A percentile compares a stretch with the other conserved stretches of the same genome.
These are phyloP conservation scores for Dicycla oo DNA, from an alignment of 2,888 invertebrate genomes.

Conservation along the genomic window DNA sequence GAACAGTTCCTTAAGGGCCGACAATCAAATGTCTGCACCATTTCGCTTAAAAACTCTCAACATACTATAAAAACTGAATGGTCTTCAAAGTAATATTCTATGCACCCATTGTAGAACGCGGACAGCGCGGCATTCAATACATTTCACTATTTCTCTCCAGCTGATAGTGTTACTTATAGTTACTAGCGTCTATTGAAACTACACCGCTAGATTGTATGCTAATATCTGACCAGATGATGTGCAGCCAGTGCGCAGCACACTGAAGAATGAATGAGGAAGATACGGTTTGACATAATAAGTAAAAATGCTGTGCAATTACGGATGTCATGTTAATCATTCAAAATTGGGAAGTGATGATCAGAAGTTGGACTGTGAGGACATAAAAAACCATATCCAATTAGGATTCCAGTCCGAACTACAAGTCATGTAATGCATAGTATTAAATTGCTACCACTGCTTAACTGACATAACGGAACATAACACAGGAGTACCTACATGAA, in stretches of 20 bases:
- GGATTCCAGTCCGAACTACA: neutral
- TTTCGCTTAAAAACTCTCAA: neutral
- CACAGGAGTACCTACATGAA: too few species aligned
- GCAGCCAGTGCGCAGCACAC: neutral
- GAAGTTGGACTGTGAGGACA: neutral
- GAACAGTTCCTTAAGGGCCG: neutral
- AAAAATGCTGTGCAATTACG: neutral
- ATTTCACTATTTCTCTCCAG: slow-evolving; percentile 66
- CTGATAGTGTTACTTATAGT: slow-evolving; percentile 56
- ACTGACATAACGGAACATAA: neutral
- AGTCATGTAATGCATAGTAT: neutral
- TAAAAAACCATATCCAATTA: neutral
- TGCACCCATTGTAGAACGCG: slow-evolving; percentile 48
- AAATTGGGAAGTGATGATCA: too few species aligned
- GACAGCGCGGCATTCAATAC: slow-evolving; percentile 61
- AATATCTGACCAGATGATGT: slow-evolving; percentile 56
- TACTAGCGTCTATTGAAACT: slow-evolving; percentile 55
- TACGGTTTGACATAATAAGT: neutral
- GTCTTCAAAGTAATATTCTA: neutral
- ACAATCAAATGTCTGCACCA: neutral
- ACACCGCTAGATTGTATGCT: slow-evolving; percentile 59
- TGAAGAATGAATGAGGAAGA: slow-evolving; percentile 15
- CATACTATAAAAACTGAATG: neutral
- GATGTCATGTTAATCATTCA: too few species aligned
- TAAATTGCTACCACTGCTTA: neutral